Percentiles rank a stretch among this genome's conserved stretches.
Conservation (phyloP, 2,797 vertebrate species). For the Rhinichthys osculus region DNA sequence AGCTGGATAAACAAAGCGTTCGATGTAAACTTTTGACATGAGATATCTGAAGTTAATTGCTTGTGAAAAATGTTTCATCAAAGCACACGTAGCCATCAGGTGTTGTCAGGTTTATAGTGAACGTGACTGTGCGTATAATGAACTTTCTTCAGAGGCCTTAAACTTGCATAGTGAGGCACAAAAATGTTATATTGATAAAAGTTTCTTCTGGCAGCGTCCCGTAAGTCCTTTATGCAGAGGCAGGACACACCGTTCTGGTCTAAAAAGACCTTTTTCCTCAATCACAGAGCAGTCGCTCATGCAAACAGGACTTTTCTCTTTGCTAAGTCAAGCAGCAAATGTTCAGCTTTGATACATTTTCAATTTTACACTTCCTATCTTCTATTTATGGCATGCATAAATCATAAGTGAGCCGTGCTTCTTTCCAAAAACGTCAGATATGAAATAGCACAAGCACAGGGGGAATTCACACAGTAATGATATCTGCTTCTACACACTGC, state of each 20-base stretch:
- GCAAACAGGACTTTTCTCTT: conserved; percentile 40
- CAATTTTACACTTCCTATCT: conserved; percentile 58
- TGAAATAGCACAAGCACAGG: conserved; percentile 37
- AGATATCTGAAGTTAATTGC: conserved; percentile 8
- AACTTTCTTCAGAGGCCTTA: neutral
- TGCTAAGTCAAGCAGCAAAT: conserved; percentile 54
- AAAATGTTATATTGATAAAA: neutral
- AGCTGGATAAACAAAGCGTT: conserved; percentile 8
- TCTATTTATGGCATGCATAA: conserved; percentile 56
- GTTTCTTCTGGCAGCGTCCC: neutral
- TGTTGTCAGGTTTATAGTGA: neutral
- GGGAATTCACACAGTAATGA: conserved; percentile 35
- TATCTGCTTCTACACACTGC: conserved; percentile 18
- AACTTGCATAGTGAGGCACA: neutral
- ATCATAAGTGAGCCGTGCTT: conserved; percentile 44
- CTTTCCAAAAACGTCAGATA: conserved; percentile 46
- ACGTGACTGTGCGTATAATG: neutral
- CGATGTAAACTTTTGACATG: neutral
- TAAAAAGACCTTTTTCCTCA: conserved; percentile 29
- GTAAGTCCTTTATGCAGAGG: neutral
- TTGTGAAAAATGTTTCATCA: neutral
- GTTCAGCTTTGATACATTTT: conserved; percentile 59
- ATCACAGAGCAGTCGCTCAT: conserved; percentile 37
- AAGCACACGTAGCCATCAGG: neutral
- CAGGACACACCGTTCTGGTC: neutral